Evolutionary conservation across 37 sponge, comb jelly and placozoan genomes (phyloP).

Genomic region (Amphimedon queenslandica): DNA sequence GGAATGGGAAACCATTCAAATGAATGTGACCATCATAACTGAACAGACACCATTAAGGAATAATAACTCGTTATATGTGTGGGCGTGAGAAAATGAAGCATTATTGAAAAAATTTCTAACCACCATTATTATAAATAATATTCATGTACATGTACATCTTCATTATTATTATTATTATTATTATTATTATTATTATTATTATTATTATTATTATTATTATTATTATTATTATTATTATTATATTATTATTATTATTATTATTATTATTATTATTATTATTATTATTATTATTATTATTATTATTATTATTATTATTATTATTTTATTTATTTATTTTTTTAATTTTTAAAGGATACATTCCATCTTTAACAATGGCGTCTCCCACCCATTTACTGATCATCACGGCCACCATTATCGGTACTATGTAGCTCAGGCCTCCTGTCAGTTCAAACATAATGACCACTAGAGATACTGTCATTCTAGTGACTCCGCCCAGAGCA

Average conservation of each 20-base stretch:
- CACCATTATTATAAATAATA: not conserved
- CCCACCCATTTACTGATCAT: conserved; percentile 99
- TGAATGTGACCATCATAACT: conserved; percentile 93
- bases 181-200: too few species aligned
- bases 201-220: too few species aligned
- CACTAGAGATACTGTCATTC: conserved; percentile 98
- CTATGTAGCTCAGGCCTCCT: conserved; percentile 94
- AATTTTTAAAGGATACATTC: conserved; percentile 96
- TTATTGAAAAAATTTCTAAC: not conserved
- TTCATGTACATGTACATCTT: too few species aligned
- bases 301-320: too few species aligned
- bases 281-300: too few species aligned
- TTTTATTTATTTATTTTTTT: too few species aligned
- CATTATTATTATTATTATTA: too few species aligned
- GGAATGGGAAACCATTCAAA: conserved; percentile 92
- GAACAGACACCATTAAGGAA: conserved; percentile 19
- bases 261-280: too few species aligned
- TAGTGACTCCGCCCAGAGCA: conserved; percentile 93
- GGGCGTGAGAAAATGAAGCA: not conserved
- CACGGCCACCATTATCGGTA: conserved; percentile 98
- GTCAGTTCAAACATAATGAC: conserved; percentile 99
- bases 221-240: too few species aligned
- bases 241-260: too few species aligned
- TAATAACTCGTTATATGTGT: too few species aligned
- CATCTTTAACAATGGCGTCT: conserved; percentile 80